Evolutionary conservation across 1,140 invertebrate genomes (phyloP), one percentile per base, ranked within the genome.

Genomic region (Plectrocnemia conspersa): DNA sequence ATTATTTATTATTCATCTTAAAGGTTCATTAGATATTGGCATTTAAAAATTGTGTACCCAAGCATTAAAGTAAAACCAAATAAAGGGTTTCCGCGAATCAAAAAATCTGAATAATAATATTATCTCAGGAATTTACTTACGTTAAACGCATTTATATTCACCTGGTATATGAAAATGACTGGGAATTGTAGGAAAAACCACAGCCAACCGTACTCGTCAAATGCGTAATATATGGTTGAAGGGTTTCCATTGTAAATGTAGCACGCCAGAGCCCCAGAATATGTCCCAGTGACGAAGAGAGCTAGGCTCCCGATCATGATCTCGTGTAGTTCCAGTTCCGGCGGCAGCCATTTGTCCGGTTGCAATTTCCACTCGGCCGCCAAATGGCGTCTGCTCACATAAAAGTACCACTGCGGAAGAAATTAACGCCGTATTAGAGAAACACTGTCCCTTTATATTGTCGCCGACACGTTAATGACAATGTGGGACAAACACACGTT

Each of bases 321-420:
- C 66, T 85, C 84, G 58, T 86, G 81, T 11, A 77, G 70, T 65
- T 87, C 83, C 24, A 85, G 64, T 41, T 85, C 79, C 1, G 80
- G 78, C 0, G 78, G 68, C 1, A 87, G 59, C 77, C 81, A 87
- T 59, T 83, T 83, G 9, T 76, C 74, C 0, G 84, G 84, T 61
- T 88, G 85, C 56, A 85, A 82, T 69, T 88, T 88, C 85, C 85
- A 88, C 58, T 83, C 78, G 29, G 82, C 68, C 0, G 84, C 66
- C 2, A 66, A 58, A 61, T 83, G 74, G 0, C 79, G 65, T 65
- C 79, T 76, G 0, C 75, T 66, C 1, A 84, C 71, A 68, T 85
- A 86, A 65, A 79, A 86, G 62, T 82, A 84, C 82, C 82, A 85
- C 83, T 85, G 71, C 47, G 71, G 72, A 57, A 35, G 56, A 35